These are phyloP conservation scores for Leptinotarsa juncta DNA, from an alignment of 2,888 invertebrate species.

Conservation along the genomic window DNA sequence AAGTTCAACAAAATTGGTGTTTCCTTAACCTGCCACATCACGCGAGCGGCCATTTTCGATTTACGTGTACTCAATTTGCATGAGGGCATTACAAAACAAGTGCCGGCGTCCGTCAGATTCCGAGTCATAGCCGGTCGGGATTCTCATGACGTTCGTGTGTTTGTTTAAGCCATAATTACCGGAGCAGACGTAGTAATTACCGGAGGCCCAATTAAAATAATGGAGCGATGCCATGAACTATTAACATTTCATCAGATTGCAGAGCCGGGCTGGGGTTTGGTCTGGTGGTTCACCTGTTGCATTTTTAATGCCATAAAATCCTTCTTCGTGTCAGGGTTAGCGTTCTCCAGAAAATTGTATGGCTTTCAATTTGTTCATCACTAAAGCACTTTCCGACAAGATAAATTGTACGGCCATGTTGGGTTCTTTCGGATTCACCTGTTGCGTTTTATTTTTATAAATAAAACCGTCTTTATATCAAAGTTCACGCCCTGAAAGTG, in stretches of 20 bases:
- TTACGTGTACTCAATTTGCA: constrained; percentile 39
- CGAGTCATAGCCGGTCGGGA: constrained; percentile 53
- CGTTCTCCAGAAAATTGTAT: too few species aligned
- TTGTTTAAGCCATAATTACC: constrained; percentile 64
- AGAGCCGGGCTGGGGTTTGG: constrained; percentile 20
- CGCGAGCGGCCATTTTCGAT: constrained; percentile 20
- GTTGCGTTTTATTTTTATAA: too few species aligned
- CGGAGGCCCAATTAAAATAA: constrained; percentile 67
- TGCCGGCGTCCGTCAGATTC: constrained; percentile 34
- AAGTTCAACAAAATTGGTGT: not conserved
- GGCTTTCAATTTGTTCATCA: too few species aligned
- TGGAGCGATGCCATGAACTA: constrained; percentile 66
- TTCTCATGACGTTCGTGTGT: constrained; percentile 62
- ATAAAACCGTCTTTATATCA: too few species aligned
- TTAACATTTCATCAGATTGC: constrained; percentile 63
- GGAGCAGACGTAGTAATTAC: constrained; percentile 65
- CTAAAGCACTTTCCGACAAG: too few species aligned
- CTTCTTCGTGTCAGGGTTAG: too few species aligned
- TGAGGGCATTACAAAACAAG: constrained; percentile 38
- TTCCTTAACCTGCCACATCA: not conserved
- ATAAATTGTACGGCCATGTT: too few species aligned
- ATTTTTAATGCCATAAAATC: too few species aligned
- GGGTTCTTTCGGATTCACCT: too few species aligned
- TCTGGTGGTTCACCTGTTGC: too few species aligned
- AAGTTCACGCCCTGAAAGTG: too few species aligned